Evolutionary conservation across 2,797 vertebrate species (phyloP).

Genomic region (Danio aesculapii): DNA sequence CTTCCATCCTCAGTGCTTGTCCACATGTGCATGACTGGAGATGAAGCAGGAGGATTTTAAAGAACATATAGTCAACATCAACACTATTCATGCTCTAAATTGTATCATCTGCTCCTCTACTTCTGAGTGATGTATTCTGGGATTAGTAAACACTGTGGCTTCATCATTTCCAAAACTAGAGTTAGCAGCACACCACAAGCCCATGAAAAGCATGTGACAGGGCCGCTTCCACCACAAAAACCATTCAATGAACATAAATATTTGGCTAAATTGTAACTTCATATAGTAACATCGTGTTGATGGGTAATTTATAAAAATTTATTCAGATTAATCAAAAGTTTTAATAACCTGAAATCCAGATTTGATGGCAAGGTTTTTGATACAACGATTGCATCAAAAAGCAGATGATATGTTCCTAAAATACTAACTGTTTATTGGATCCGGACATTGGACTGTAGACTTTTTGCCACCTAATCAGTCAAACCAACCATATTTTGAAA

Average conservation of each 20-base stretch:
- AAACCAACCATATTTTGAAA: not conserved
- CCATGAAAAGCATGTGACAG: not conserved
- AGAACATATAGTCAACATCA: not conserved
- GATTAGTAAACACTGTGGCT: conserved; percentile 46
- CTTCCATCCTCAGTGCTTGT: not conserved
- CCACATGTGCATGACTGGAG: not conserved
- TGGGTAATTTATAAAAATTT: not conserved
- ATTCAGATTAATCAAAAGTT: not conserved
- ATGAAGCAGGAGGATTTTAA: conserved; percentile 1
- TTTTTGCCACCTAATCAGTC: not conserved
- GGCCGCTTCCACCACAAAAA: not conserved
- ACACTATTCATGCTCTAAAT: not conserved
- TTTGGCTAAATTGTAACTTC: too few relatives aligned
- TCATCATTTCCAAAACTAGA: conserved; percentile 26
- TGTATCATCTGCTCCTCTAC: not conserved
- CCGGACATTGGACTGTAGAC: not conserved
- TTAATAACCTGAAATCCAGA: not conserved
- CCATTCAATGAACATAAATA: not conserved
- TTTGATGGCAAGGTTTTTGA: not conserved
- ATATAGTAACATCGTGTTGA: not conserved
- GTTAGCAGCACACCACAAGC: conserved; percentile 1
- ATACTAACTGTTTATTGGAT: not conserved
- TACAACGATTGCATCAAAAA: not conserved
- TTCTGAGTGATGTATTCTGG: conserved; percentile 10
- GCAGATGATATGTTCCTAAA: not conserved